These are phyloP conservation scores for Craterocephalus amniculus DNA, from an alignment of 2,797 vertebrate species.

Conservation along the genomic window DNA sequence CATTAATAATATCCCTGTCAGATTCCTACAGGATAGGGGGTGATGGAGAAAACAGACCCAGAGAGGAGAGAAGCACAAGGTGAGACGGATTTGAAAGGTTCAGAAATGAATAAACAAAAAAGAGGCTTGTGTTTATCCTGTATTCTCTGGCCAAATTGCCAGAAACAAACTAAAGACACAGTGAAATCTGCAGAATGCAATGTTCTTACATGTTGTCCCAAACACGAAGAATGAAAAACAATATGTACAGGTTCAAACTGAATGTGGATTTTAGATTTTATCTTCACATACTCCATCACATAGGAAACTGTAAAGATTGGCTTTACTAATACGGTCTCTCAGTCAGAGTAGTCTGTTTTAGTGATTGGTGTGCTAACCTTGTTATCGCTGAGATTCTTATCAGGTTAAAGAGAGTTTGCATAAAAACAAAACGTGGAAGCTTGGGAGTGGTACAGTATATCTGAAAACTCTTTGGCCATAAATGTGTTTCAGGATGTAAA, in stretches of 20 bases:
- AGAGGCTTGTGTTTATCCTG: conserved; percentile 17
- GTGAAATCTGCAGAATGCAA: neutral
- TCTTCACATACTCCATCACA: neutral
- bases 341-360: neutral
- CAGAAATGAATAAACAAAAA: conserved; percentile 13
- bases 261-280: neutral
- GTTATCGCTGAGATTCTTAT: neutral
- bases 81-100: conserved; percentile 29
- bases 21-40: conserved; percentile 36
- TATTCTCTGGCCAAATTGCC: neutral
- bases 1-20: conserved; percentile 71
- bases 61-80: conserved; percentile 16
- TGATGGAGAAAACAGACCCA: conserved; percentile 72
- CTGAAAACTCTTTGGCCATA: no score
- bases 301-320: neutral
- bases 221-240: neutral
- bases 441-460: no score
- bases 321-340: neutral
- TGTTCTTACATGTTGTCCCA: conserved; percentile 1
- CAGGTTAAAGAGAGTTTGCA: neutral
- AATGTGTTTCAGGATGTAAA: no score
- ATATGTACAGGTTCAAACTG: neutral
- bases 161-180: conserved; percentile 9
- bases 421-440: no score
- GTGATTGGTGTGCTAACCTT: neutral